A percentile compares a stretch with the other conserved stretches of the same genome.
Conservation (phyloP, 2,797 vertebrate genomes). For the Hybognathus amarus region DNA sequence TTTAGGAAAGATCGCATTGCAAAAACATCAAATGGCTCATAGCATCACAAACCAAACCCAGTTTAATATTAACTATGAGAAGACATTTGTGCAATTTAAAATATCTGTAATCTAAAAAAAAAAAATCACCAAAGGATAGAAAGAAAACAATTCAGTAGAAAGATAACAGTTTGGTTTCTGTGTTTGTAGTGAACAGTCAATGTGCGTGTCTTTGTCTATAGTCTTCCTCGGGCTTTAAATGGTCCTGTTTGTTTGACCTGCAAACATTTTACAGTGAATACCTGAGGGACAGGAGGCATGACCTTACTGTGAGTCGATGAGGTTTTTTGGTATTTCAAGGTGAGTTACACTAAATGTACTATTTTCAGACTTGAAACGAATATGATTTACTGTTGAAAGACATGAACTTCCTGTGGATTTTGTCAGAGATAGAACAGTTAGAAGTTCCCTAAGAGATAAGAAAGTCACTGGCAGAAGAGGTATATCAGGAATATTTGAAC, state of each 20-base stretch:
- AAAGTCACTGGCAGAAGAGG: neutral
- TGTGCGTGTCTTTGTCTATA: neutral
- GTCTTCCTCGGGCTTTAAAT: neutral
- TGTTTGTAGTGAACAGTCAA: constrained; percentile 18
- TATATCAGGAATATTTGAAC: neutral
- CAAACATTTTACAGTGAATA: constrained; percentile 22
- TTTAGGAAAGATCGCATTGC: neutral
- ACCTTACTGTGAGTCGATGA: neutral
- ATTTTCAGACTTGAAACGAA: neutral
- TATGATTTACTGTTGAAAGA: neutral
- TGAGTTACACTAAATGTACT: neutral
- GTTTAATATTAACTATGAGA: constrained; percentile 24
- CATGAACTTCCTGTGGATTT: neutral
- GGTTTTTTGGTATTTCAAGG: constrained; percentile 16
- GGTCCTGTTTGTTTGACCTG: constrained; percentile 39
- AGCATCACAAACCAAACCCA: constrained; percentile 23
- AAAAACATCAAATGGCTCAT: constrained; percentile 32
- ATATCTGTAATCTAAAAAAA: neutral
- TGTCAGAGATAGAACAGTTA: neutral
- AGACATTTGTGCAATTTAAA: constrained; percentile 12
- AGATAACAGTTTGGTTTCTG: neutral
- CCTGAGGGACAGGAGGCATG: neutral
- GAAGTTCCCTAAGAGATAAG: neutral
- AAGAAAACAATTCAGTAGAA: neutral
- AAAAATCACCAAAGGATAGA: neutral